phyloP scores from a whole-genome alignment of 2,797 vertebrate genomes.

The Scyliorhinus canicula region DNA sequence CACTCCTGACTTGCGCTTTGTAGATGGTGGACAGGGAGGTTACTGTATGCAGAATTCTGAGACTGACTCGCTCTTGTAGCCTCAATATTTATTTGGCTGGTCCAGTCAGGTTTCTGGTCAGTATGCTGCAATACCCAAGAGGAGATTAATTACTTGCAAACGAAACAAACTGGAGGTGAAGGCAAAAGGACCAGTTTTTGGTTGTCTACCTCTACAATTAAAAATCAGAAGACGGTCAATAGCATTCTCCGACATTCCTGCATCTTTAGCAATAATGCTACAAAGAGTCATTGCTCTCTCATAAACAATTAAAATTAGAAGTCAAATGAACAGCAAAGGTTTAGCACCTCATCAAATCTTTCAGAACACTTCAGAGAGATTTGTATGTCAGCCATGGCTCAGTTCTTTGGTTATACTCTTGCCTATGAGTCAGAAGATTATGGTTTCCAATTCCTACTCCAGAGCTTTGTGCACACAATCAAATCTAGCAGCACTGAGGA shows the following conservation, averaged over 20 bases:
- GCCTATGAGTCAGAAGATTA: neutral
- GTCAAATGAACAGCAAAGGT: neutral
- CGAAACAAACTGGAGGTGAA: neutral
- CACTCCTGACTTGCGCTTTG: too few relatives aligned
- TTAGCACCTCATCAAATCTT: neutral
- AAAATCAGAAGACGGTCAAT: neutral
- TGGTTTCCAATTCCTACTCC: neutral
- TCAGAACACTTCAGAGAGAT: neutral
- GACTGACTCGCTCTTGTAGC: too few relatives aligned
- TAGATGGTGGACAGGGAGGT: too few relatives aligned
- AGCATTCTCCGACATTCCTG: neutral
- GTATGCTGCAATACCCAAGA: neutral
- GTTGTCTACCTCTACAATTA: neutral
- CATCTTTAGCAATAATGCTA: neutral
- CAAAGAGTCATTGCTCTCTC: neutral
- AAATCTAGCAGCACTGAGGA: too few relatives aligned
- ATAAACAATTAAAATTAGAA: neutral
- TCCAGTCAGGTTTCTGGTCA: too few relatives aligned
- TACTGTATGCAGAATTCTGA: too few relatives aligned
- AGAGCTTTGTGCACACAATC: neutral
- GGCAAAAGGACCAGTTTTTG: neutral
- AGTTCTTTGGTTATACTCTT: too few relatives aligned
- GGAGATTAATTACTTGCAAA: neutral
- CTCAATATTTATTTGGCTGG: too few relatives aligned
- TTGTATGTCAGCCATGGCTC: neutral